A percentile compares a stretch with the other conserved stretches of the same genome.
Evolutionary conservation across 2,113 vertebrate species (phyloP).

Genomic region (Panthera uncia): DNA sequence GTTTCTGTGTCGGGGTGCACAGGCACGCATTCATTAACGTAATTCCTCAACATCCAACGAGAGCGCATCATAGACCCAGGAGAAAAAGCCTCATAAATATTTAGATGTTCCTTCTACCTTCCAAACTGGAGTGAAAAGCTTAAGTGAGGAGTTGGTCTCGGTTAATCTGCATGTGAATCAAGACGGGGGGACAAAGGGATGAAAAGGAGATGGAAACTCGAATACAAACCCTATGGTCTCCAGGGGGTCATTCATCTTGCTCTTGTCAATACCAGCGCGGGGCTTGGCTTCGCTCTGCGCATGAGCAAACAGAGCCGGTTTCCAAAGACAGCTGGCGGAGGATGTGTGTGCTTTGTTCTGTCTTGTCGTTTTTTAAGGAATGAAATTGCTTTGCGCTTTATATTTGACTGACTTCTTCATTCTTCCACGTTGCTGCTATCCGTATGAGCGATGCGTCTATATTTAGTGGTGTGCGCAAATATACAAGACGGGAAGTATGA

Average conservation of each 20-base stretch:
- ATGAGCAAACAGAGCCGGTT: slow-evolving; percentile 73
- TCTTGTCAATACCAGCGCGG: slow-evolving; percentile 79
- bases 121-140: slow-evolving; percentile 78
- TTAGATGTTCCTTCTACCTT: slow-evolving; percentile 84
- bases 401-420: neutral
- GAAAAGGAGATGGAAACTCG: slow-evolving; percentile 86
- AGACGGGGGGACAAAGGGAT: slow-evolving; percentile 84
- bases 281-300: slow-evolving; percentile 78
- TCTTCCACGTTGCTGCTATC: neutral
- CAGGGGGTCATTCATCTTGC: slow-evolving; percentile 85
- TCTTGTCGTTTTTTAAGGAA: neutral
- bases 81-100: slow-evolving; percentile 87
- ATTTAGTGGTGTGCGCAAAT: neutral
- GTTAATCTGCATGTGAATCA: slow-evolving; percentile 90
- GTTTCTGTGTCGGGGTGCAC: slow-evolving; percentile 88
- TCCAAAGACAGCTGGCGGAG: slow-evolving; percentile 44
- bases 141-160: slow-evolving; percentile 79
- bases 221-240: slow-evolving; percentile 84
- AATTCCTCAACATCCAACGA: slow-evolving; percentile 87
- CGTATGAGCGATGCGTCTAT: accelerated
- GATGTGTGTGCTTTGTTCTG: slow-evolving; percentile 37
- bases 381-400: neutral
- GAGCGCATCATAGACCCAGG: slow-evolving; percentile 82
- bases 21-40: slow-evolving; percentile 92
- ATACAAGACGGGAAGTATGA: neutral